Conservation (phyloP, 2,797 vertebrate species). For the Urophycis tenuis region DNA sequence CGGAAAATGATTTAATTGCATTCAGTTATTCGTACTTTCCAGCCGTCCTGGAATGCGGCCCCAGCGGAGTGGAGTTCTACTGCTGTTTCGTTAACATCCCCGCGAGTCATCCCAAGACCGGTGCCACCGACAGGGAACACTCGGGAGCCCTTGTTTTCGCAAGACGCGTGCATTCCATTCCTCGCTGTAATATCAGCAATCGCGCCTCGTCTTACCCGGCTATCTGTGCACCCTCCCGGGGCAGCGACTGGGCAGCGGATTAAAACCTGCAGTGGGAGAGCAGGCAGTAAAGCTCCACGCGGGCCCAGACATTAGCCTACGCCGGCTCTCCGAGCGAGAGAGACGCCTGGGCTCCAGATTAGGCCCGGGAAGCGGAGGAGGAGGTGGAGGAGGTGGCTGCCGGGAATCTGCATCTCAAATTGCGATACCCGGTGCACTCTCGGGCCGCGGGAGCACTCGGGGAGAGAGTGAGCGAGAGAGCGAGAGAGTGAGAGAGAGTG, state of each 20-base stretch:
- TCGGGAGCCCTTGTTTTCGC: constrained; percentile 17
- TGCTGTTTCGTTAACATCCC: neutral
- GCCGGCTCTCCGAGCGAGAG: constrained; percentile 44
- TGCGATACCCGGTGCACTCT: constrained; percentile 24
- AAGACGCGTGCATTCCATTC: constrained; percentile 50
- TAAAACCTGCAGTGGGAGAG: constrained; percentile 49
- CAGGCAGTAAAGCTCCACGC: constrained; percentile 57
- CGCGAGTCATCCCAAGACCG: neutral
- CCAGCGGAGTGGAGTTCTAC: neutral
- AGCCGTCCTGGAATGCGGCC: neutral
- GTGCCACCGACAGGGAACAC: constrained; percentile 1
- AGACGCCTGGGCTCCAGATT: constrained; percentile 56
- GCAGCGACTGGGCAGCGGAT: constrained; percentile 61
- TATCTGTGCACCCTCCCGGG: constrained; percentile 67
- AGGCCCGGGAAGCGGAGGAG: constrained; percentile 41
- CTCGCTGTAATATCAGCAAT: constrained; percentile 50
- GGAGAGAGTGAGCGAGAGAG: too few species aligned
- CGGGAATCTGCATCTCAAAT: constrained; percentile 37
- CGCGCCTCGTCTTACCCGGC: constrained; percentile 50
- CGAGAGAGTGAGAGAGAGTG: too few species aligned
- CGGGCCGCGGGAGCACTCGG: constrained; percentile 27
- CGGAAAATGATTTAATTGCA: neutral
- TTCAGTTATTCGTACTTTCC: neutral
- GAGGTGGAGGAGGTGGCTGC: constrained; percentile 28
- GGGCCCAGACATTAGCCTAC: constrained; percentile 48